Conservation (phyloP, 2,797 vertebrate genomes). For the Limosa lapponica region DNA sequence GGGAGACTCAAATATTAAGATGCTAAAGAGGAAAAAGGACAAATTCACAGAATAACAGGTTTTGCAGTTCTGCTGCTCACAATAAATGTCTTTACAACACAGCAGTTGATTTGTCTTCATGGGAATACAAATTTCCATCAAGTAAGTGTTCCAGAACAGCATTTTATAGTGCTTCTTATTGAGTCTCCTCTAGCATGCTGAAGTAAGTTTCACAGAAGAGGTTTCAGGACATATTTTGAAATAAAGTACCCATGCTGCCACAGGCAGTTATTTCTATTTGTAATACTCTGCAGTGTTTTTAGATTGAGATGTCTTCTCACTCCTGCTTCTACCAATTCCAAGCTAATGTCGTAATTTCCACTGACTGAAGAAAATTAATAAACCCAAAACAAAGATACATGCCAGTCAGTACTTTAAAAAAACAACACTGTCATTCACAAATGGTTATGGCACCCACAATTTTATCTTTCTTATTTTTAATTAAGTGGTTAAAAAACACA, state of each 20-base stretch:
- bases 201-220: neutral
- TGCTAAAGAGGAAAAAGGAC: neutral
- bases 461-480: neutral
- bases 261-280: neutral
- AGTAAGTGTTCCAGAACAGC: neutral
- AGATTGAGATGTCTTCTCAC: neutral
- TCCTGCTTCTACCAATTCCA: neutral
- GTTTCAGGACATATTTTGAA: neutral
- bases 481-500: neutral
- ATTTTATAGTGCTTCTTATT: neutral
- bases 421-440: neutral
- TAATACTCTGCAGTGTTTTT: neutral
- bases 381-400: neutral
- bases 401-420: neutral
- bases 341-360: neutral
- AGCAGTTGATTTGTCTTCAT: neutral
- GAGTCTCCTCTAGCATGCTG: neutral
- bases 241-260: neutral
- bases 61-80: neutral
- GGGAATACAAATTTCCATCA: neutral
- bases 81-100: neutral
- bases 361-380: neutral
- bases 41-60: neutral
- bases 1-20: neutral
- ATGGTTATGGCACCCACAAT: neutral